Conservation (phyloP, 2,888 invertebrate genomes). For the Troides helena region DNA sequence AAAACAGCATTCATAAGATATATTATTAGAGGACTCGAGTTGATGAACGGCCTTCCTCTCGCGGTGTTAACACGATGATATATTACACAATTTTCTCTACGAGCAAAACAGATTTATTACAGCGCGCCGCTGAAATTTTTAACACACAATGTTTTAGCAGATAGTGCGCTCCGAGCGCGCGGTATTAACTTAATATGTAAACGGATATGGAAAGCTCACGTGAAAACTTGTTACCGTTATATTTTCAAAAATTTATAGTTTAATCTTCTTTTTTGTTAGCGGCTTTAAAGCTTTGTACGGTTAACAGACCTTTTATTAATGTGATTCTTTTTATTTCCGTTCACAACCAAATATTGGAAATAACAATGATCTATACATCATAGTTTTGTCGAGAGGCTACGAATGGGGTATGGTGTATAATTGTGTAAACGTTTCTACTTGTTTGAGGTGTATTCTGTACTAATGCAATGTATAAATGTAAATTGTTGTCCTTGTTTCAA, state of each 20-base stretch:
- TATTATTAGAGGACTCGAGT: conserved; percentile 61
- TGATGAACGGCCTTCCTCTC: conserved; percentile 65
- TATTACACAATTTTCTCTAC: conserved; percentile 75
- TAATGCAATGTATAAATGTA: too few relatives aligned
- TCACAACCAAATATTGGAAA: too few relatives aligned
- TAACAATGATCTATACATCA: too few relatives aligned
- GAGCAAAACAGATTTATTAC: conserved; percentile 64
- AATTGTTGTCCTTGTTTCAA: too few relatives aligned
- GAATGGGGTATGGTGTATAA: too few relatives aligned
- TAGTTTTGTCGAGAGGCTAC: too few relatives aligned
- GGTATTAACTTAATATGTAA: conserved; percentile 18
- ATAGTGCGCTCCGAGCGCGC: conserved; percentile 11
- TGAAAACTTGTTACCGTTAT: conserved; percentile 14
- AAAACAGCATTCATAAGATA: conserved; percentile 41
- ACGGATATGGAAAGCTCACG: conserved; percentile 15
- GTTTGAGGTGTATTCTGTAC: too few relatives aligned
- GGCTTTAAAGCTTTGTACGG: neutral
- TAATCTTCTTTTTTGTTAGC: neutral
- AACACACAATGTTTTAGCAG: conserved; percentile 47
- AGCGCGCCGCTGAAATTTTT: conserved; percentile 52
- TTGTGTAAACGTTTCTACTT: too few relatives aligned
- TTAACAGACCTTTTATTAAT: too few relatives aligned
- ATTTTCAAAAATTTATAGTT: conserved; percentile 1
- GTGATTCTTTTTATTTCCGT: too few relatives aligned
- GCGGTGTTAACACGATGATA: conserved; percentile 69